phyloP scores from a whole-genome alignment of 2,113 vertebrate species.

The Zapornia atra region DNA sequence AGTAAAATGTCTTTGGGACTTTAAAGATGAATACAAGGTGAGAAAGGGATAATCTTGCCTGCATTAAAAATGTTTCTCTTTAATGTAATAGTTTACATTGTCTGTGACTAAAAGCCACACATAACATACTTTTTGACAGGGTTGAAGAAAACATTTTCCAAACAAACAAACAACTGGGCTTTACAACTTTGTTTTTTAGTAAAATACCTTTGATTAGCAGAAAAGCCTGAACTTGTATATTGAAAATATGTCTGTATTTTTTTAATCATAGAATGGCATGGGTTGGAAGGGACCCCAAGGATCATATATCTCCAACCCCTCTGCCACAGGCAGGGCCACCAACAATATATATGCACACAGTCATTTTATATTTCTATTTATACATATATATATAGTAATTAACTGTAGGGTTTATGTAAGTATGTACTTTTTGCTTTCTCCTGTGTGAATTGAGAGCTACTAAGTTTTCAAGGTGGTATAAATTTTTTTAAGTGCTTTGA shows the following conservation, averaged over 20 bases:
- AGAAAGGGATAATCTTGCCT: constrained; percentile 32
- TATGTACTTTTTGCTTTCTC: not conserved
- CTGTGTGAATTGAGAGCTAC: not conserved
- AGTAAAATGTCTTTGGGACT: constrained; percentile 46
- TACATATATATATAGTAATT: not conserved
- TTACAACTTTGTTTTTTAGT: not conserved
- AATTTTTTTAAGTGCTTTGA: not conserved
- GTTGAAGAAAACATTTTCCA: not conserved
- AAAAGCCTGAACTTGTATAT: not conserved
- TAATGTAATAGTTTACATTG: not conserved
- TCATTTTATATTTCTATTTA: not conserved
- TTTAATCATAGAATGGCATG: too few relatives aligned
- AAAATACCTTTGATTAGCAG: not conserved
- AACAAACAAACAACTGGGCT: not conserved
- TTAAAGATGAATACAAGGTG: constrained; percentile 44
- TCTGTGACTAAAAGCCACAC: not conserved
- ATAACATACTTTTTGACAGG: not conserved
- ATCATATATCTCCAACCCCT: too few relatives aligned
- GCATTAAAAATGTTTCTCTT: not conserved
- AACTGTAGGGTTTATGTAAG: not conserved
- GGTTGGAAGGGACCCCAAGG: too few relatives aligned
- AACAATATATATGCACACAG: too few relatives aligned
- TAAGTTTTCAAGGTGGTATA: not conserved
- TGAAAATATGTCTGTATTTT: not conserved
- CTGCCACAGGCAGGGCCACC: too few relatives aligned